Conservation (phyloP, 2,888 invertebrate species). For the Stenoptilia bipunctidactyla region DNA sequence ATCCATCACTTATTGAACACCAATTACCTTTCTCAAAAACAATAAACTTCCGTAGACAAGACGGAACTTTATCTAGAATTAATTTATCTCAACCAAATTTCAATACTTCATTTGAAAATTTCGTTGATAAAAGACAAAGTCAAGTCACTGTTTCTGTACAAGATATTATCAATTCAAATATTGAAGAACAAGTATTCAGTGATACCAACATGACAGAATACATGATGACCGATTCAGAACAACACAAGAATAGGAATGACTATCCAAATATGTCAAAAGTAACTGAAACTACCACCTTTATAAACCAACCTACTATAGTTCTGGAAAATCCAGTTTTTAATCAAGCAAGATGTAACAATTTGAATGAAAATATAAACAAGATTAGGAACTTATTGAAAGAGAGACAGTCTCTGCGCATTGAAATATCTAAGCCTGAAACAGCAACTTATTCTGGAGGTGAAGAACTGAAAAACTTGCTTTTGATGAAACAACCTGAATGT, state of each 20-base stretch:
- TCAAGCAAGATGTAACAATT: too few species aligned
- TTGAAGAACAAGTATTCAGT: constrained; percentile 11
- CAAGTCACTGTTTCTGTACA: constrained; percentile 20
- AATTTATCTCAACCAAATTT: constrained; percentile 26
- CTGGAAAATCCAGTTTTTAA: too few species aligned
- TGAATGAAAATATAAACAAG: too few species aligned
- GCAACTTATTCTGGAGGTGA: too few species aligned
- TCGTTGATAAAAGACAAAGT: not conserved
- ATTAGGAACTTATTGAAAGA: too few species aligned
- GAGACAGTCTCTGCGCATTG: too few species aligned
- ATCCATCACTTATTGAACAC: constrained; percentile 11
- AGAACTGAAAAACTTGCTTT: too few species aligned
- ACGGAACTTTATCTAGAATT: constrained; percentile 35
- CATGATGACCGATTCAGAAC: constrained; percentile 2
- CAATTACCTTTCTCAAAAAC: constrained; percentile 5
- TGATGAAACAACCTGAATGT: too few species aligned
- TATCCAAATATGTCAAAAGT: constrained; percentile 13
- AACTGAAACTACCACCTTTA: not conserved
- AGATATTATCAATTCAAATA: constrained; percentile 22
- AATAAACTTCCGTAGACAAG: constrained; percentile 26
- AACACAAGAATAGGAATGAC: constrained; percentile 8
- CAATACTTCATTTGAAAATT: too few species aligned
- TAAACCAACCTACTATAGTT: too few species aligned
- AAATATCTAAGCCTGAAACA: too few species aligned
- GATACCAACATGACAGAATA: constrained; percentile 8